phyloP scores from a whole-genome alignment of 2,888 invertebrate species.

The Conistra vaccinii region DNA sequence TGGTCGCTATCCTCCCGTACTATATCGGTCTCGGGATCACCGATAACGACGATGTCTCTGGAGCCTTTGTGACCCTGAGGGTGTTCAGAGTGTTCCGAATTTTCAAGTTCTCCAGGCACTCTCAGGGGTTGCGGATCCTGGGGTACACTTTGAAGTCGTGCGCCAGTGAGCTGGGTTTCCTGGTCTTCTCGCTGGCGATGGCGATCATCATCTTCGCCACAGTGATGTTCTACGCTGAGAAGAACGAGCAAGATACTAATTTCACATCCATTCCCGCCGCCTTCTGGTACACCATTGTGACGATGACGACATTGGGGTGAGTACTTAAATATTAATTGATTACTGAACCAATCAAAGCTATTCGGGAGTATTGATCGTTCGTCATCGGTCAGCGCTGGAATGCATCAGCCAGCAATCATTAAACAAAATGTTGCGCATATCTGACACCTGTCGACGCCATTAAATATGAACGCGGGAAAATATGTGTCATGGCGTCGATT shows the following conservation, averaged over 20 bases:
- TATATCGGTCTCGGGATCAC: conserved; percentile 99
- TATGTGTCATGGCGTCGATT: conserved; percentile 84
- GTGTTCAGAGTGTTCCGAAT: conserved; percentile 99
- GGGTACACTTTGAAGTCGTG: conserved; percentile 99
- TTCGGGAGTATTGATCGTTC: conserved; percentile 40
- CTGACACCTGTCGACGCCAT: conserved; percentile 87
- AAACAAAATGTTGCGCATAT: conserved; percentile 66
- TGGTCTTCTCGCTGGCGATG: conserved; percentile 99
- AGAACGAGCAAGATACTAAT: conserved; percentile 98
- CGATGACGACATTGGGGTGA: conserved; percentile 99
- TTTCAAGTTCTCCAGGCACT: conserved; percentile 99
- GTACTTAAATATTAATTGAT: conserved; percentile 81
- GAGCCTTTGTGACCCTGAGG: conserved; percentile 99
- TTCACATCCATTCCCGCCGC: conserved; percentile 99
- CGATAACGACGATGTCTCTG: conserved; percentile 99
- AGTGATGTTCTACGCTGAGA: conserved; percentile 99
- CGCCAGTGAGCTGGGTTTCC: conserved; percentile 99
- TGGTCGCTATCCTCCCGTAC: conserved; percentile 99
- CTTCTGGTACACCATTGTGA: conserved; percentile 99
- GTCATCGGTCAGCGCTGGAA: conserved; percentile 49
- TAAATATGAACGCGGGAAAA: conserved; percentile 85
- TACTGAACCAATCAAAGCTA: conserved; percentile 36
- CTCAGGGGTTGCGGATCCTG: conserved; percentile 99
- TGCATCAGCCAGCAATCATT: conserved; percentile 56
- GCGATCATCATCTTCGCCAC: conserved; percentile 99